Percentiles rank a stretch among this genome's conserved stretches.
phyloP scores from a whole-genome alignment of 2,797 vertebrate species.

The Xiphorhynchus erythropygius region DNA sequence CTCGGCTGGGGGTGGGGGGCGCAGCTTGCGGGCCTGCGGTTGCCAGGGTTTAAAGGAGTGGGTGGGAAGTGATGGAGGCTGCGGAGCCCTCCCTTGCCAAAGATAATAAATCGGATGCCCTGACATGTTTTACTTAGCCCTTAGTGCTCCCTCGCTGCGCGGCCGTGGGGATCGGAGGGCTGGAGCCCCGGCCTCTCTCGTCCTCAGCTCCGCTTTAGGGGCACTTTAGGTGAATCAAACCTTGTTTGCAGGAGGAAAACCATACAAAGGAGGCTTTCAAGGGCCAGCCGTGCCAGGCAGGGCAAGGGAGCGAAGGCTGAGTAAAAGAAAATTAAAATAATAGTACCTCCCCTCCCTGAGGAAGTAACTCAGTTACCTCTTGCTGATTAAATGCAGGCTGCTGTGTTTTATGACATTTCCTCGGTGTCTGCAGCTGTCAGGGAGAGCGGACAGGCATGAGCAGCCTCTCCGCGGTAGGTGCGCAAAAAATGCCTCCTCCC shows the following conservation, averaged over 20 bases:
- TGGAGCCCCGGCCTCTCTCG: not conserved
- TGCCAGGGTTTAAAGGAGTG: not conserved
- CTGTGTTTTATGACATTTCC: not conserved
- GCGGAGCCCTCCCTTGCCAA: constrained; percentile 47
- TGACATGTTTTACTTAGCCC: constrained; percentile 1
- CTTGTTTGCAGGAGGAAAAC: constrained; percentile 48
- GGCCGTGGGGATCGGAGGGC: not conserved
- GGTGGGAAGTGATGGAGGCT: constrained; percentile 47
- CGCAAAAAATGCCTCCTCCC: not conserved
- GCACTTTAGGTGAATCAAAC: constrained; percentile 74
- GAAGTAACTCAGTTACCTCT: constrained; percentile 12
- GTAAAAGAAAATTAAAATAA: not conserved
- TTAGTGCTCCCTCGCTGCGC: not conserved
- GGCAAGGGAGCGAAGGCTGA: not conserved
- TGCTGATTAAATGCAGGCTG: not conserved
- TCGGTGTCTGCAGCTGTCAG: not conserved
- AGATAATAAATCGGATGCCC: constrained; percentile 24
- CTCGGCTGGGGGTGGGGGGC: not conserved
- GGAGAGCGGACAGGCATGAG: not conserved
- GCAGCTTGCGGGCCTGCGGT: not conserved
- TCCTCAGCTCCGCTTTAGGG: constrained; percentile 24
- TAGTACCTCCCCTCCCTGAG: not conserved
- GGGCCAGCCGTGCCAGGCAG: not conserved
- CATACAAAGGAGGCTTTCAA: constrained; percentile 74
- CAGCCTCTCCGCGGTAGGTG: not conserved